These are phyloP conservation scores for Clarias pachynema DNA, from an alignment of 2,797 vertebrate species.

Conservation along the genomic window DNA sequence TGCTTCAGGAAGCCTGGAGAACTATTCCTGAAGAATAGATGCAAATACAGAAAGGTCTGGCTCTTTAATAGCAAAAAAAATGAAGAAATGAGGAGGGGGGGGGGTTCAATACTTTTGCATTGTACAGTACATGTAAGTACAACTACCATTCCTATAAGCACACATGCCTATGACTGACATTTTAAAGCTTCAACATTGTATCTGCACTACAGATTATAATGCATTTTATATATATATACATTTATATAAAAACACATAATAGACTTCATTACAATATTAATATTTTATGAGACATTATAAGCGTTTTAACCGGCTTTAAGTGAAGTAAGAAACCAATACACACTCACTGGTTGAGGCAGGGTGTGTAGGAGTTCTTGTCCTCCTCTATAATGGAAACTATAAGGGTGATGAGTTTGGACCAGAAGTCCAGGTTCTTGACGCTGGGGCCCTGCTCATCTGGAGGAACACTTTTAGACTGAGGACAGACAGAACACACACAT, in stretches of 20 bases:
- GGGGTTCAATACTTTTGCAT: no score
- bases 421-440: conserved; percentile 94
- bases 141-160: background rate
- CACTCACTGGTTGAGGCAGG: conserved; percentile 92
- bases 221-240: background rate
- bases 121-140: background rate
- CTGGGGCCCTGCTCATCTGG: conserved; percentile 96
- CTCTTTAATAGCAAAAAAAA: no score
- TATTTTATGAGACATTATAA: background rate
- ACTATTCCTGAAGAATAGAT: no score
- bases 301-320: background rate
- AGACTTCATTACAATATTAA: background rate
- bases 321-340: background rate
- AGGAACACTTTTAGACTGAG: conserved; percentile 88
- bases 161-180: background rate
- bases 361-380: conserved; percentile 97
- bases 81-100: no score
- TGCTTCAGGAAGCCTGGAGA: no score
- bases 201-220: background rate
- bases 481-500: conserved; percentile 25
- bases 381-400: conserved; percentile 98
- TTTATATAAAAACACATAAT: background rate
- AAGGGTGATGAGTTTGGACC: conserved; percentile 97
- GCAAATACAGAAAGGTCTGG: no score
- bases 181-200: background rate